Conservation (phyloP, 2,888 invertebrate genomes). For the Cephus spinipes region DNA sequence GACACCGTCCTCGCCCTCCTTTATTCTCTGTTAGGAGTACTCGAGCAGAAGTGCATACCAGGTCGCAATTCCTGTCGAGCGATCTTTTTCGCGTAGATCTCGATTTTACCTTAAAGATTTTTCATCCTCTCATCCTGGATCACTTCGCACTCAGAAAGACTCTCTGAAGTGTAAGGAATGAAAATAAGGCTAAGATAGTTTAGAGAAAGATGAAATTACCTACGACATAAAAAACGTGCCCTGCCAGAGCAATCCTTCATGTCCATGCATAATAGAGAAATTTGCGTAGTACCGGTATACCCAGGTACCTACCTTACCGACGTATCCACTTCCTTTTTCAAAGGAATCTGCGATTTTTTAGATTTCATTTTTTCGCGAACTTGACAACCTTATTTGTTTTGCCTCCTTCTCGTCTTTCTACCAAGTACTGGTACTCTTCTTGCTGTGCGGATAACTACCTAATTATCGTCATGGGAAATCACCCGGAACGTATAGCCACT, state of each 20-base stretch:
- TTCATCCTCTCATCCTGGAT: neutral
- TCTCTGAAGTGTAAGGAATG: neutral
- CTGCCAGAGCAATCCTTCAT: neutral
- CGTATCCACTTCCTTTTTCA: neutral
- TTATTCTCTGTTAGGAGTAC: constrained; percentile 18
- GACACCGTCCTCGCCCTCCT: constrained; percentile 42
- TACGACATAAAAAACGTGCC: neutral
- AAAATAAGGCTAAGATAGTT: neutral
- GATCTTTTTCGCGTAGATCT: neutral
- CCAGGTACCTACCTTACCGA: neutral
- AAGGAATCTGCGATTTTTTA: neutral
- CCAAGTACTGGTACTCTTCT: neutral
- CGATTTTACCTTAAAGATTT: neutral
- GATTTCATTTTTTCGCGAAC: neutral
- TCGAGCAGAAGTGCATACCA: constrained; percentile 15
- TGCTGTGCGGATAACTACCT: neutral
- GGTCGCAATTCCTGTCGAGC: constrained; percentile 13
- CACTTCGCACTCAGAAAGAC: neutral
- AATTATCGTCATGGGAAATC: neutral
- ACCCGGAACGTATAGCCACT: neutral
- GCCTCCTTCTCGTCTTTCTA: neutral
- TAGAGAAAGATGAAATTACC: neutral
- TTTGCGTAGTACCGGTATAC: neutral
- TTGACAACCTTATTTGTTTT: neutral
- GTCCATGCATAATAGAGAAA: neutral